phyloP scores from a whole-genome alignment of 2,113 vertebrate genomes.

The Mesembrinibis cayennensis region DNA sequence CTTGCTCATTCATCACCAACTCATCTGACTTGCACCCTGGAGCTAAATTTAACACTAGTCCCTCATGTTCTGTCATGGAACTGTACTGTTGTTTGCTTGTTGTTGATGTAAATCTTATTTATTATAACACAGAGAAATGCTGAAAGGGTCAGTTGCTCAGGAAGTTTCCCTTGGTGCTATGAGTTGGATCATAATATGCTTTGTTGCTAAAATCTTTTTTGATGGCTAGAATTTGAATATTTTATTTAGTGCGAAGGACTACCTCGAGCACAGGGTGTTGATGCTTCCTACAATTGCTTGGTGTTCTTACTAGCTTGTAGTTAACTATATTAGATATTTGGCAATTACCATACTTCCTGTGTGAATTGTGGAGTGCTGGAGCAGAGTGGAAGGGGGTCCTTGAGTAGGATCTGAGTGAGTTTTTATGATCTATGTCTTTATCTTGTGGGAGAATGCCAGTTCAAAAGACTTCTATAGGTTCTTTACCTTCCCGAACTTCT shows the following conservation, averaged over 20 bases:
- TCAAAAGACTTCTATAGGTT: not conserved
- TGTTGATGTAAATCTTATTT: not conserved
- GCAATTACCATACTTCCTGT: not conserved
- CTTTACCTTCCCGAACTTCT: not conserved
- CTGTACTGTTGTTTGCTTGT: not conserved
- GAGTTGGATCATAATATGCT: not conserved
- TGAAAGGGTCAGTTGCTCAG: not conserved
- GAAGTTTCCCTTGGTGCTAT: not conserved
- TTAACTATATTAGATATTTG: not conserved
- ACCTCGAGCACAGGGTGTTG: not conserved
- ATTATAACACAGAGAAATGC: not conserved
- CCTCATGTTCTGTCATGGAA: not conserved
- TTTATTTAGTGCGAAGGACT: not conserved
- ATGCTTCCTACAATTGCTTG: not conserved
- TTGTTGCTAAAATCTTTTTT: not conserved
- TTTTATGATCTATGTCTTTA: not conserved
- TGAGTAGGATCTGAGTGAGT: not conserved
- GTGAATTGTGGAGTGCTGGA: not conserved
- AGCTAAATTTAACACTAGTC: constrained; percentile 8
- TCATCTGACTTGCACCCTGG: constrained; percentile 30
- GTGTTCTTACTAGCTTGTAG: not conserved
- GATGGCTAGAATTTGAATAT: not conserved
- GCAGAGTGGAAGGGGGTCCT: not conserved
- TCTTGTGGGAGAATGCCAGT: not conserved
- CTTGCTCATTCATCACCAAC: constrained; percentile 42